phyloP scores from a whole-genome alignment of 1,140 invertebrate genomes.

The Hesperophylax magnus region DNA sequence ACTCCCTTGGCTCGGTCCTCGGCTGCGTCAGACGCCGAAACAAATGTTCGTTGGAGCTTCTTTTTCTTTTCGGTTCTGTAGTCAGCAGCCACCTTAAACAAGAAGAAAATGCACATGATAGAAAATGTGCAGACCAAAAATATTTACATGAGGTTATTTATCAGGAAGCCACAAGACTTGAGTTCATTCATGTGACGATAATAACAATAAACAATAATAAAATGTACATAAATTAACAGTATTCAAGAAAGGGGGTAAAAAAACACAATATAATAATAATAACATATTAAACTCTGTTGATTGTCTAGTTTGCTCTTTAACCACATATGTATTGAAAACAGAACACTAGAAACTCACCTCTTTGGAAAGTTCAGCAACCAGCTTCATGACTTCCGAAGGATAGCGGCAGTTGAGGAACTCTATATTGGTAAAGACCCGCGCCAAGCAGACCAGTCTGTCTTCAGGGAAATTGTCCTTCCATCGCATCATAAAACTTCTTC shows the following conservation, averaged over 20 bases:
- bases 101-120: no score
- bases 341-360: conserved; percentile 61
- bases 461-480: conserved; percentile 81
- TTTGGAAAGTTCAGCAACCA: conserved; percentile 68
- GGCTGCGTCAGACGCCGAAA: conserved; percentile 76
- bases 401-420: conserved; percentile 89
- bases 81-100: conserved; percentile 67
- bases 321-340: no score
- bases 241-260: no score
- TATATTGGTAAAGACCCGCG: conserved; percentile 86
- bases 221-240: no score
- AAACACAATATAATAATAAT: no score
- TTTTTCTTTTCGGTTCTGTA: conserved; percentile 72
- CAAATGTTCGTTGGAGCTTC: conserved; percentile 76
- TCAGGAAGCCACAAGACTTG: no score
- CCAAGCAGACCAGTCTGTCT: conserved; percentile 83
- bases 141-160: no score
- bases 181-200: no score
- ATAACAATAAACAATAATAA: no score
- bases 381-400: conserved; percentile 71
- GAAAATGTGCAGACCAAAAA: no score
- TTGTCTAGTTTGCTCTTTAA: no score
- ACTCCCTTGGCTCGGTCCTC: conserved; percentile 69
- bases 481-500: conserved; percentile 79
- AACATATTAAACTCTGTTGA: no score